These are phyloP conservation scores for Athetis lepigone DNA, from an alignment of 2,888 invertebrate genomes.

Conservation along the genomic window DNA sequence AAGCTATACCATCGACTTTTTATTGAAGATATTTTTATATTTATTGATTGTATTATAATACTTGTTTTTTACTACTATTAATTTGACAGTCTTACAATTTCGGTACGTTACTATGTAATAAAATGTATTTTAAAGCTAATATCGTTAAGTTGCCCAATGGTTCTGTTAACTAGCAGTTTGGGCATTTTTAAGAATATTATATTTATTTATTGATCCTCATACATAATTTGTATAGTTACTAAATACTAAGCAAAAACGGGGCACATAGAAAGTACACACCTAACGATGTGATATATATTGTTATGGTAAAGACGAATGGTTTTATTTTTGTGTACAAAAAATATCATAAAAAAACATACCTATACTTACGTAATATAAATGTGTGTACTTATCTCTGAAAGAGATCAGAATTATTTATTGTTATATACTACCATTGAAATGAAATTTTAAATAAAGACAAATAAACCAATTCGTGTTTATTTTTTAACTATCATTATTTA, in stretches of 20 bases:
- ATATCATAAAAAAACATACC: conserved; percentile 78
- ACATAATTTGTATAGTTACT: conserved; percentile 62
- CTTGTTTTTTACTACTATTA: conserved; percentile 45
- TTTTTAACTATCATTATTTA: conserved; percentile 29
- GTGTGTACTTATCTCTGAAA: conserved; percentile 84
- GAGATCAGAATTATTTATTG: conserved; percentile 89
- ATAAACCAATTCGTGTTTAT: conserved; percentile 68
- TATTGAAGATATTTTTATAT: conserved; percentile 74
- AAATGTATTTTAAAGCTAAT: conserved; percentile 38
- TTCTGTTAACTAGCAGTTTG: conserved; percentile 49
- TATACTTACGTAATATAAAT: conserved; percentile 76
- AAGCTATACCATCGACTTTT: conserved; percentile 70
- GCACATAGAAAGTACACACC: conserved; percentile 86
- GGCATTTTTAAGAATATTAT: conserved; percentile 50
- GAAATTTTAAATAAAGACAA: conserved; percentile 89
- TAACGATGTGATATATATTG: conserved; percentile 89
- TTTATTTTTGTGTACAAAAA: conserved; percentile 87
- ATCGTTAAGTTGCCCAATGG: conserved; percentile 58
- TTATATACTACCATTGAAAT: conserved; percentile 87
- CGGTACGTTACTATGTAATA: conserved; percentile 38
- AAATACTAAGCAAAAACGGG: conserved; percentile 81
- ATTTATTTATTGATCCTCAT: neutral
- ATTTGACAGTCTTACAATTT: conserved; percentile 57
- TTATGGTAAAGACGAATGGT: conserved; percentile 83
- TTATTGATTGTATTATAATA: conserved; percentile 65